phyloP scores from a whole-genome alignment of 2,888 invertebrate genomes.

The Carterocephalus palaemon region DNA sequence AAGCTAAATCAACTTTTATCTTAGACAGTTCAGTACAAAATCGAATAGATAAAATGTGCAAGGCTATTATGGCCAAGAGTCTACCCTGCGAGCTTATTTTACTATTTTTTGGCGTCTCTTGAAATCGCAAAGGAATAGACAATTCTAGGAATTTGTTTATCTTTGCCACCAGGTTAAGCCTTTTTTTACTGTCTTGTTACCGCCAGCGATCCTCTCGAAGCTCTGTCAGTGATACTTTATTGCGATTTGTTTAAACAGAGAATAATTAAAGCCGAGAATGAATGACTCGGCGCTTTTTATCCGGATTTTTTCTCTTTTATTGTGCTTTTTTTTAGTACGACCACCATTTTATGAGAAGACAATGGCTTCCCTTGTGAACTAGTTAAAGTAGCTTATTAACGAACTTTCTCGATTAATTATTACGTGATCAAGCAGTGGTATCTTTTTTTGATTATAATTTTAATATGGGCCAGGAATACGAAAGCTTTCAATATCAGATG shows the following conservation, averaged over 20 bases:
- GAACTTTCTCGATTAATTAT: conserved; percentile 65
- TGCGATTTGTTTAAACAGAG: conserved; percentile 74
- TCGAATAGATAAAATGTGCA: too few relatives aligned
- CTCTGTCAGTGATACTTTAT: conserved; percentile 54
- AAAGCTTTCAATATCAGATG: too few relatives aligned
- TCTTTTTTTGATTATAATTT: too few relatives aligned
- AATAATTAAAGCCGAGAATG: conserved; percentile 71
- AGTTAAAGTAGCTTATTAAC: conserved; percentile 67
- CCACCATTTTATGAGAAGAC: conserved; percentile 61
- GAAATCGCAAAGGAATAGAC: conserved; percentile 43
- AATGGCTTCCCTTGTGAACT: conserved; percentile 65
- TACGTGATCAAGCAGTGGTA: conserved; percentile 21
- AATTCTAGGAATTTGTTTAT: conserved; percentile 59
- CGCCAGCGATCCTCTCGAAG: conserved; percentile 42
- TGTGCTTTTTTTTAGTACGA: conserved; percentile 49
- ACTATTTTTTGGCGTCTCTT: too few relatives aligned
- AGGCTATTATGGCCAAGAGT: too few relatives aligned
- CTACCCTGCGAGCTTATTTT: too few relatives aligned
- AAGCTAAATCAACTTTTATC: conserved; percentile 8
- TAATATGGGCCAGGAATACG: too few relatives aligned
- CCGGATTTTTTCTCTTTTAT: conserved; percentile 51
- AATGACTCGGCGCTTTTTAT: conserved; percentile 67
- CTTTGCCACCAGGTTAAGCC: conserved; percentile 48
- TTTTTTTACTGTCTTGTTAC: conserved; percentile 51
- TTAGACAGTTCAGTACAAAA: conserved; percentile 10